Conservation (phyloP, 1,140 invertebrate species). For the Hesperophylax magnus region DNA sequence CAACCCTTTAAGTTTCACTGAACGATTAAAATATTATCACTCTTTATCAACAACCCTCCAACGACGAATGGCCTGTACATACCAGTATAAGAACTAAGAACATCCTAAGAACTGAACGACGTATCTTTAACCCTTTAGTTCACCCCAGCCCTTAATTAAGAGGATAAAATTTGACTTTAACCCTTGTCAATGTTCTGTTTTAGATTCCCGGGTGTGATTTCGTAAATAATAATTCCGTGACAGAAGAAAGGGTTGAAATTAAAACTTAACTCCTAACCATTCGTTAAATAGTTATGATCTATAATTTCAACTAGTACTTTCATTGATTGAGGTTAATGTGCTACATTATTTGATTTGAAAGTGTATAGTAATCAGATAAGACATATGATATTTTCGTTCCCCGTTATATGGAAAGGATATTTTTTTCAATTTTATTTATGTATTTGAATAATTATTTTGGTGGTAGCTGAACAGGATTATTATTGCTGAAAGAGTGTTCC, state of each 20-base stretch:
- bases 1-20: constrained; percentile 20
- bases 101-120: constrained; percentile 2
- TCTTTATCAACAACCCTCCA: constrained; percentile 10
- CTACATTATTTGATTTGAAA: too few species aligned
- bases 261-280: neutral
- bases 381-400: too few species aligned
- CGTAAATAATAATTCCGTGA: constrained; percentile 51
- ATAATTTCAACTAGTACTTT: too few species aligned
- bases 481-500: neutral
- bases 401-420: too few species aligned
- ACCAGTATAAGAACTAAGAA: neutral
- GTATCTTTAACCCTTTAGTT: constrained; percentile 29
- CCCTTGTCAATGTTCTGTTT: constrained; percentile 52
- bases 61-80: constrained; percentile 8
- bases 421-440: too few species aligned
- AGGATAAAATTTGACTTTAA: constrained; percentile 53
- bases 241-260: constrained; percentile 42
- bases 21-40: constrained; percentile 45
- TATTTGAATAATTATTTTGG: too few species aligned
- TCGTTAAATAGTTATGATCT: neutral
- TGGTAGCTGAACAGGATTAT: neutral
- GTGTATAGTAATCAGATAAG: too few species aligned
- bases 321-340: too few species aligned
- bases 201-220: constrained; percentile 43
- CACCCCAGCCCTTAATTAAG: constrained; percentile 48